phyloP scores from a whole-genome alignment of 2,797 vertebrate species.

The Parauchenoglanis punctatus region DNA sequence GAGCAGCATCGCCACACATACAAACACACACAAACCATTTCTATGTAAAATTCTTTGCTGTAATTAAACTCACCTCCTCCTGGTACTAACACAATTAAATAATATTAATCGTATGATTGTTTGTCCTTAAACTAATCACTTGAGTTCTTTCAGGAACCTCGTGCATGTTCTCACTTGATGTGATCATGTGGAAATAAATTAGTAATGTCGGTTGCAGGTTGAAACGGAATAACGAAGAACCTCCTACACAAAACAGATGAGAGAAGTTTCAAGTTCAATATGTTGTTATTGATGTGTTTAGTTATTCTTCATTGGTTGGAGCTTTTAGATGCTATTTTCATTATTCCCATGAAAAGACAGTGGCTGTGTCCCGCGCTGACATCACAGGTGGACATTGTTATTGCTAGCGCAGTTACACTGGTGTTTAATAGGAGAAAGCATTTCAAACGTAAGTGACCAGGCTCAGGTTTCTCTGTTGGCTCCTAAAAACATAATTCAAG shows the following conservation, averaged over 20 bases:
- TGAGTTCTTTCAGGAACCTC: conserved; percentile 4
- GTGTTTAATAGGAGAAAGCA: neutral
- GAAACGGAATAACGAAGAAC: neutral
- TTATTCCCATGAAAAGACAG: neutral
- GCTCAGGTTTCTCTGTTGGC: neutral
- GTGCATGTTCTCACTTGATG: no score
- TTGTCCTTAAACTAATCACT: conserved; percentile 8
- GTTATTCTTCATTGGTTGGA: neutral
- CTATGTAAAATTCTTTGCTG: neutral
- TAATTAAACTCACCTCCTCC: neutral
- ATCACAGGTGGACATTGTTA: neutral
- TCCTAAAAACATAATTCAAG: neutral
- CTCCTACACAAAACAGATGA: neutral
- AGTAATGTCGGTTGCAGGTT: neutral
- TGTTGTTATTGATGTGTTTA: neutral
- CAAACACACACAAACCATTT: conserved; percentile 4
- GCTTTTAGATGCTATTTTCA: neutral
- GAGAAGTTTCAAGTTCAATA: neutral
- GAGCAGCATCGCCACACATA: conserved; percentile 36
- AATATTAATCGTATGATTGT: neutral
- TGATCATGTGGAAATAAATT: neutral
- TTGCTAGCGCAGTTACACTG: neutral
- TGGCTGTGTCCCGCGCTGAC: neutral
- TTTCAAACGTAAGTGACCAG: neutral
- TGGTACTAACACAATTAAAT: conserved; percentile 18